These are phyloP conservation scores for Coptotermes formosanus DNA, from an alignment of 1,140 invertebrate genomes.

Conservation along the genomic window DNA sequence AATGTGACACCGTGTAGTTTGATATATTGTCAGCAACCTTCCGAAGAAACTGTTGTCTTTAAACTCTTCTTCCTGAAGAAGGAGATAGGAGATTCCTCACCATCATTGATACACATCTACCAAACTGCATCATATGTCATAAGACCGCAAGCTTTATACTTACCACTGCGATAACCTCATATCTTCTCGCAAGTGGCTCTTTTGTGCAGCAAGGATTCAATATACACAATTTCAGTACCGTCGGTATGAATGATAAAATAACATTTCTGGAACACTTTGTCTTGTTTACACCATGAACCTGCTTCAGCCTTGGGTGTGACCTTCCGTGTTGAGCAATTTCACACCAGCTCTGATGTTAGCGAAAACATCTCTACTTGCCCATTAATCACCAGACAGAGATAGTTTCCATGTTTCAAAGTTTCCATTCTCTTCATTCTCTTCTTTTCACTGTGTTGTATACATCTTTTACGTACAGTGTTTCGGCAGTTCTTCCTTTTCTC, in stretches of 20 bases:
- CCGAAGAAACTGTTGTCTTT: too few relatives aligned
- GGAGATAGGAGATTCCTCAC: too few relatives aligned
- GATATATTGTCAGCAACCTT: too few relatives aligned
- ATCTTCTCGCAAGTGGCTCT: too few relatives aligned
- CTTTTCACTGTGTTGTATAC: background rate
- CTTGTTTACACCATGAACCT: background rate
- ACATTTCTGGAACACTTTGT: background rate
- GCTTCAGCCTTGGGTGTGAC: background rate
- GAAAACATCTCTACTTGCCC: constrained; percentile 15
- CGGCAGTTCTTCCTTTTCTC: background rate
- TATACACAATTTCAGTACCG: background rate
- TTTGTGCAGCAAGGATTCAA: background rate
- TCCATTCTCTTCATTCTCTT: background rate
- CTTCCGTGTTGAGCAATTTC: constrained; percentile 5
- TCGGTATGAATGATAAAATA: background rate
- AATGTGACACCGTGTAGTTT: too few relatives aligned
- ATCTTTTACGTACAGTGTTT: background rate
- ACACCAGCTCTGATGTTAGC: background rate
- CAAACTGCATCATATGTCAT: too few relatives aligned
- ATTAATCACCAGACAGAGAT: background rate
- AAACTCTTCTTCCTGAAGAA: too few relatives aligned
- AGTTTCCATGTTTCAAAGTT: background rate
- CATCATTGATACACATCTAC: too few relatives aligned
- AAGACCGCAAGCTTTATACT: too few relatives aligned
- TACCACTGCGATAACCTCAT: too few relatives aligned